phyloP scores from a whole-genome alignment of 2,797 vertebrate genomes.

The Adrianichthys oophorus region DNA sequence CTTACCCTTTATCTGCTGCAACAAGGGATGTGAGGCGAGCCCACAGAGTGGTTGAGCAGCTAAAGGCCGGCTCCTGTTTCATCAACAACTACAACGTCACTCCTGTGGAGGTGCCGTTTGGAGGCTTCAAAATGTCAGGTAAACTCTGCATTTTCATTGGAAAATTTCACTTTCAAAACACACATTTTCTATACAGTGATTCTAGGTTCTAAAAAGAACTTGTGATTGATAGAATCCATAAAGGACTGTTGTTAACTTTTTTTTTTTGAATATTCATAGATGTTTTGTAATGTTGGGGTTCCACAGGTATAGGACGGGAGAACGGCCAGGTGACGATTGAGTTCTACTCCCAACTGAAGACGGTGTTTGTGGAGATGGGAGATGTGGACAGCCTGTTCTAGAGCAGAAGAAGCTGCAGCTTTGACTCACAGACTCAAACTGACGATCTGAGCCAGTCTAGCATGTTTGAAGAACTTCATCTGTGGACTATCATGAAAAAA shows the following conservation, averaged over 20 bases:
- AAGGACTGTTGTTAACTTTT: too few species aligned
- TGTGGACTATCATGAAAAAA: not conserved
- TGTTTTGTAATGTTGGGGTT: not conserved
- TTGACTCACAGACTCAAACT: conserved; percentile 11
- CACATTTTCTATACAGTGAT: not conserved
- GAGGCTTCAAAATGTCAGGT: conserved; percentile 97
- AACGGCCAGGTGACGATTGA: conserved; percentile 91
- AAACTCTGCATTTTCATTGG: not conserved
- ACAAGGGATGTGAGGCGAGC: conserved; percentile 89
- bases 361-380: conserved; percentile 94
- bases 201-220: too few species aligned
- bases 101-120: conserved; percentile 94
- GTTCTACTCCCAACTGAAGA: conserved; percentile 93
- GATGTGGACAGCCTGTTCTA: conserved; percentile 91
- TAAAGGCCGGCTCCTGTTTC: conserved; percentile 93
- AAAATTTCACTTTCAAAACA: not conserved
- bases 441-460: conserved; percentile 2
- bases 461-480: not conserved
- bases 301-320: conserved; percentile 93
- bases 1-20: not conserved
- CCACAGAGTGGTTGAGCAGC: conserved; percentile 87
- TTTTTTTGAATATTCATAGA: too few species aligned
- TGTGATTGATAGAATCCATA: too few species aligned
- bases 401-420: conserved; percentile 4
- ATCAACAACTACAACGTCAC: conserved; percentile 97